Percentiles rank a stretch among this genome's conserved stretches.
Evolutionary conservation across 2,797 vertebrate species (phyloP).

Genomic region (Geotrypetes seraphini): DNA sequence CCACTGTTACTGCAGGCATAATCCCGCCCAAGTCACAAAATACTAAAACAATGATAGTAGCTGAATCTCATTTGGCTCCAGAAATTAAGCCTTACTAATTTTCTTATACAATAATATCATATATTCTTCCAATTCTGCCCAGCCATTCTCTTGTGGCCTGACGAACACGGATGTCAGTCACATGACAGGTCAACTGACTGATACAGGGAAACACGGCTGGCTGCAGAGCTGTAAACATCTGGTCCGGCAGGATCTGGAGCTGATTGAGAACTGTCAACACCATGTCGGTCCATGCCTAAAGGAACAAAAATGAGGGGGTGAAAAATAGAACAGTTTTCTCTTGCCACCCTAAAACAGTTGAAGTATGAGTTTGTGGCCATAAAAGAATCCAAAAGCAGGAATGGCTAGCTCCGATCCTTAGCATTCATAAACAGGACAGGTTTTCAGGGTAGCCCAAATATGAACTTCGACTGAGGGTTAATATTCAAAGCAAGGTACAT

Average conservation of each 20-base stretch:
- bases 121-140: slow-evolving; percentile 82
- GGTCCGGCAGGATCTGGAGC: slow-evolving; percentile 80
- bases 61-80: slow-evolving; percentile 7
- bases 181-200: slow-evolving; percentile 91
- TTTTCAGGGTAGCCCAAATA: too few species aligned
- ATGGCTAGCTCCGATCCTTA: too few species aligned
- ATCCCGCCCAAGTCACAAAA: too few species aligned
- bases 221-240: slow-evolving; percentile 81
- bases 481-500: too few species aligned
- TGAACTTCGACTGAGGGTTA: too few species aligned
- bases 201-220: slow-evolving; percentile 88
- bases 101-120: slow-evolving; percentile 68
- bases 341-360: too few species aligned
- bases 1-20: too few species aligned
- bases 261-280: slow-evolving; percentile 89
- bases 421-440: too few species aligned
- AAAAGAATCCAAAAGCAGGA: too few species aligned
- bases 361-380: too few species aligned
- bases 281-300: slow-evolving; percentile 96
- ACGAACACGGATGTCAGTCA: slow-evolving; percentile 79
- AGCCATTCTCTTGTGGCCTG: slow-evolving; percentile 92
- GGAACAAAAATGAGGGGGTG: slow-evolving; percentile 3
- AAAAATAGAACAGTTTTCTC: neutral
- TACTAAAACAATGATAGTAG: slow-evolving; percentile 2
- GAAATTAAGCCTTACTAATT: neutral